phyloP scores from a whole-genome alignment of 30 jellyfish, hydroid and myxozoan genomes.

The Clytia hemisphaerica region DNA sequence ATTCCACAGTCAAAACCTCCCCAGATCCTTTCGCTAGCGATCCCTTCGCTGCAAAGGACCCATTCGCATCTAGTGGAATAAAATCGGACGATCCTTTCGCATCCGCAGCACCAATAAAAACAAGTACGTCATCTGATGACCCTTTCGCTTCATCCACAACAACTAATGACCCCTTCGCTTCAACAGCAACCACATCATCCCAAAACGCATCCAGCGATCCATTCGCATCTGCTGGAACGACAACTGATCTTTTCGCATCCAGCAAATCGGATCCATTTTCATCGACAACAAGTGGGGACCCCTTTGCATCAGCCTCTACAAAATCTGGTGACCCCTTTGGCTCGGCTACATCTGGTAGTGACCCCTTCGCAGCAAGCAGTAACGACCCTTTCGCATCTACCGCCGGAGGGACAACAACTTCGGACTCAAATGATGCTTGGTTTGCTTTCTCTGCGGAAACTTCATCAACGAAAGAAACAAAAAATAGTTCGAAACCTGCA shows the following conservation, averaged over 20 bases:
- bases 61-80: slow-evolving; percentile 18
- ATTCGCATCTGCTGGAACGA: slow-evolving; percentile 50
- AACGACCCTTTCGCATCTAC: slow-evolving; percentile 18
- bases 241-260: slow-evolving; percentile 60
- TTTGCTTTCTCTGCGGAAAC: slow-evolving; percentile 59
- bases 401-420: background rate
- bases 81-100: slow-evolving; percentile 50
- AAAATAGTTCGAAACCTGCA: background rate
- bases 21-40: slow-evolving; percentile 79
- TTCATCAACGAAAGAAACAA: background rate
- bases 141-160: slow-evolving; percentile 20
- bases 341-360: background rate
- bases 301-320: slow-evolving; percentile 13
- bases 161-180: slow-evolving; percentile 20
- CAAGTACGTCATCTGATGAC: background rate
- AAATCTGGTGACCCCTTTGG: slow-evolving; percentile 27
- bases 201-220: slow-evolving; percentile 50
- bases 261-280: slow-evolving; percentile 54
- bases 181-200: too few relatives aligned
- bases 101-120: slow-evolving; percentile 22
- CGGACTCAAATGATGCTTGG: slow-evolving; percentile 84
- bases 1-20: background rate
- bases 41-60: slow-evolving; percentile 41
- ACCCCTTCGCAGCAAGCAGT: slow-evolving; percentile 16
- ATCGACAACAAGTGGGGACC: slow-evolving; percentile 7